phyloP scores from a whole-genome alignment of 2,797 vertebrate genomes.

The Gymnoscopelus braueri region DNA sequence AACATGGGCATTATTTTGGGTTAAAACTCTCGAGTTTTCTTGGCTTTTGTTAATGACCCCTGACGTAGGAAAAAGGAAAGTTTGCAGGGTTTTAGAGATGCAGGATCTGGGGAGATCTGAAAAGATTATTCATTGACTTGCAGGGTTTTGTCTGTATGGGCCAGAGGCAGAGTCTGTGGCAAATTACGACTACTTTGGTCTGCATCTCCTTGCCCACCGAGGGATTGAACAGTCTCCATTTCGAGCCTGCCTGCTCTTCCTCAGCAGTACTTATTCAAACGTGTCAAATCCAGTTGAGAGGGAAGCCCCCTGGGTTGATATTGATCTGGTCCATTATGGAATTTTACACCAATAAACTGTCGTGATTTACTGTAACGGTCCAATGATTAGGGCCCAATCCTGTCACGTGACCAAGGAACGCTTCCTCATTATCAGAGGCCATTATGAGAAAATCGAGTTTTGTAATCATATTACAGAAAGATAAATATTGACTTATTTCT shows the following conservation, averaged over 20 bases:
- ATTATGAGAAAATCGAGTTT: slow-evolving; percentile 83
- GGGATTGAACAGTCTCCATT: slow-evolving; percentile 42
- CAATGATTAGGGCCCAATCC: slow-evolving; percentile 77
- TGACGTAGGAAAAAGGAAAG: slow-evolving; percentile 25
- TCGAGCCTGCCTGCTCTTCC: slow-evolving; percentile 43
- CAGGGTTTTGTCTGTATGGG: slow-evolving; percentile 24
- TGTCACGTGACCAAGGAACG: slow-evolving; percentile 63
- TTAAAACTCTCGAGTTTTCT: slow-evolving; percentile 43
- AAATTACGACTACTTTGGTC: slow-evolving; percentile 52
- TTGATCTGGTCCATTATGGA: slow-evolving; percentile 80
- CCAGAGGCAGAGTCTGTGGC: slow-evolving; percentile 33
- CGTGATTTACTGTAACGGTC: slow-evolving; percentile 82
- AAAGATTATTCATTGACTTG: slow-evolving; percentile 24
- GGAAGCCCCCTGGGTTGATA: slow-evolving; percentile 73
- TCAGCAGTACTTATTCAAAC: slow-evolving; percentile 72
- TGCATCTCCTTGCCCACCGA: slow-evolving; percentile 44
- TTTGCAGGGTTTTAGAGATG: slow-evolving; percentile 35
- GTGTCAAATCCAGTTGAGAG: slow-evolving; percentile 74
- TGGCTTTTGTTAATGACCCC: slow-evolving; percentile 48
- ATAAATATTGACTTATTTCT: slow-evolving; percentile 78
- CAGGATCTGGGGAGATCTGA: background rate
- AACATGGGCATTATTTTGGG: slow-evolving; percentile 47
- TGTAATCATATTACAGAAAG: slow-evolving; percentile 78
- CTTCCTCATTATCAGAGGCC: slow-evolving; percentile 82
- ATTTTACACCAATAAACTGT: slow-evolving; percentile 81